These are phyloP conservation scores for Philereme transversata DNA, from an alignment of 2,888 invertebrate species.

Conservation along the genomic window DNA sequence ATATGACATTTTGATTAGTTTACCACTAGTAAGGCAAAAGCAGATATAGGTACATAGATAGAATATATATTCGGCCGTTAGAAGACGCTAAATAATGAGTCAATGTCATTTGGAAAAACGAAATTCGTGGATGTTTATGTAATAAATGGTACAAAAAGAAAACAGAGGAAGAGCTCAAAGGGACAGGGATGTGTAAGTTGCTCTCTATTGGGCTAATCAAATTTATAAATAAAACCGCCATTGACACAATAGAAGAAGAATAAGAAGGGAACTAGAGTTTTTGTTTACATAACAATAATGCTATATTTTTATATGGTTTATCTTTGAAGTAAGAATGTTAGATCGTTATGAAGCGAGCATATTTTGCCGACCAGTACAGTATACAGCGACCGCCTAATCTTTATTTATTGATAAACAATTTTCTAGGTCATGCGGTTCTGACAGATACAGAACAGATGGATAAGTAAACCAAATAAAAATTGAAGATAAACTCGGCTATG, in stretches of 20 bases:
- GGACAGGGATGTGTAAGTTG: neutral
- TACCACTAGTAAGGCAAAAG: too few species aligned
- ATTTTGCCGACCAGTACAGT: too few species aligned
- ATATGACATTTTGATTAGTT: too few species aligned
- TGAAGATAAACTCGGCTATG: neutral
- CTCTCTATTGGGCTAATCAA: too few species aligned
- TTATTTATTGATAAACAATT: conserved; percentile 30
- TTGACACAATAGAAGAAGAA: conserved; percentile 24
- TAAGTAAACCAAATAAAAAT: neutral
- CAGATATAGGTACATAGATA: too few species aligned
- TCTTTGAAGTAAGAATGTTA: conserved; percentile 35
- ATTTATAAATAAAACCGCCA: too few species aligned
- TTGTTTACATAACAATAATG: conserved; percentile 45
- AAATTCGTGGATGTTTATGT: neutral
- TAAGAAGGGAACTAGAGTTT: conserved; percentile 42
- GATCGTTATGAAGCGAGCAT: too few species aligned
- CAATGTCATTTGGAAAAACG: neutral
- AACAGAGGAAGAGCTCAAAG: conserved; percentile 38
- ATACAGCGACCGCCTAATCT: too few species aligned
- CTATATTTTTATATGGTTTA: conserved; percentile 43
- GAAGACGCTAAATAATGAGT: conserved; percentile 3
- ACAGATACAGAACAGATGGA: conserved; percentile 31
- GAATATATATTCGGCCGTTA: conserved; percentile 3
- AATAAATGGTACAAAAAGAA: conserved; percentile 24
- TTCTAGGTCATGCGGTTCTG: conserved; percentile 29